A percentile compares a stretch with the other conserved stretches of the same genome.
phyloP scores from a whole-genome alignment of 2,113 vertebrate species.

The Equus quagga region DNA sequence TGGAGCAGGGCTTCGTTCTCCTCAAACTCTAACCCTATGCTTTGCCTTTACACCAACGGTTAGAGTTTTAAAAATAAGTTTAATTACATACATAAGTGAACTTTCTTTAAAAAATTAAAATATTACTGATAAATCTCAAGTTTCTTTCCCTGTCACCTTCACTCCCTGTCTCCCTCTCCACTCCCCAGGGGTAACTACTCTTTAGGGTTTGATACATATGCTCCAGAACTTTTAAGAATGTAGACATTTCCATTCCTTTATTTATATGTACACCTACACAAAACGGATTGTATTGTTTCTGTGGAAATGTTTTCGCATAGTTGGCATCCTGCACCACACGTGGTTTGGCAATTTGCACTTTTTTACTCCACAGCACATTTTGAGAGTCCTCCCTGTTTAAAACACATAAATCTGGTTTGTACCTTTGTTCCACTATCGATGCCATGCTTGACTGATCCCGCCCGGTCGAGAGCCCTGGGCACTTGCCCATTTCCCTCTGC shows the following conservation, averaged over 20 bases:
- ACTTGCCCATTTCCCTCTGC: not conserved
- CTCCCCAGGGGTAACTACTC: not conserved
- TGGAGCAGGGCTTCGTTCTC: not conserved
- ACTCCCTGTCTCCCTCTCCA: not conserved
- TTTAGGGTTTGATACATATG: not conserved
- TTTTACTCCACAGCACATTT: not conserved
- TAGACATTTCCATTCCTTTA: not conserved
- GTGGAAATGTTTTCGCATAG: not conserved
- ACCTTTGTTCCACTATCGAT: not conserved
- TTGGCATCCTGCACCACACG: not conserved
- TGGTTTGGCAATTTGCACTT: not conserved
- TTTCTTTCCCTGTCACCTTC: not conserved
- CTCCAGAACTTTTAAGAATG: not conserved
- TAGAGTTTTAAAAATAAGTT: not conserved
- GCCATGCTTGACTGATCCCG: fast-evolving
- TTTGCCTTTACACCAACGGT: not conserved
- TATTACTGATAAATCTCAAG: not conserved
- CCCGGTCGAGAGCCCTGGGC: not conserved
- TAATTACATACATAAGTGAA: not conserved
- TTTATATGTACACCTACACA: not conserved
- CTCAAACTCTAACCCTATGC: not conserved
- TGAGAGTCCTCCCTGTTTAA: not conserved
- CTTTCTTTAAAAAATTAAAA: constrained; percentile 4
- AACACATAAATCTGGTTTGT: not conserved
- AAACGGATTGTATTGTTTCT: not conserved